phyloP scores from a whole-genome alignment of 1,140 invertebrate genomes.

The Eumeta japonica region DNA sequence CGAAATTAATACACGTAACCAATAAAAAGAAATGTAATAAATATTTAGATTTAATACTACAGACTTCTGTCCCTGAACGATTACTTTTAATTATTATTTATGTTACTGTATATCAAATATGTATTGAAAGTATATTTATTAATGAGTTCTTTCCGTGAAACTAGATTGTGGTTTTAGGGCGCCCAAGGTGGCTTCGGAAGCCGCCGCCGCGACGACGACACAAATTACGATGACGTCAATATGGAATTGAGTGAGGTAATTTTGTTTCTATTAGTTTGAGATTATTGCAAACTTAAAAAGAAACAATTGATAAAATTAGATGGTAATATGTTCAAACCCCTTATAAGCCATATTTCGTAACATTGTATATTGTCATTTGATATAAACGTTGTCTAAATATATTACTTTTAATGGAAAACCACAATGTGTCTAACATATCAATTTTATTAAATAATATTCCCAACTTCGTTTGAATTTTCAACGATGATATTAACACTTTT shows the following conservation, averaged over 20 bases:
- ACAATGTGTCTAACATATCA: too few species aligned
- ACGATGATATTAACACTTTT: constrained; percentile 57
- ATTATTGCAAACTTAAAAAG: background rate
- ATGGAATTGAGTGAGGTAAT: constrained; percentile 57
- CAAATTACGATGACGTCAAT: constrained; percentile 55
- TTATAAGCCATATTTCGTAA: background rate
- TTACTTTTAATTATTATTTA: constrained; percentile 1
- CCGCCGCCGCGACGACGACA: constrained; percentile 46
- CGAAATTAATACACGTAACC: too few species aligned
- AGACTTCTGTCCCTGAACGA: too few species aligned
- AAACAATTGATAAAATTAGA: constrained; percentile 6
- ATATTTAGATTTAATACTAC: too few species aligned
- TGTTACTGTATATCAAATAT: constrained; percentile 8
- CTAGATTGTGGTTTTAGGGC: constrained; percentile 51
- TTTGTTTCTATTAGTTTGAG: constrained; percentile 8
- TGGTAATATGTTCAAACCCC: background rate
- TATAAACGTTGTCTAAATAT: background rate
- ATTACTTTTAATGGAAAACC: background rate
- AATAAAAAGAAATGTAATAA: too few species aligned
- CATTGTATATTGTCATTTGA: background rate
- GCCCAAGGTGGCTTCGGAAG: constrained; percentile 7
- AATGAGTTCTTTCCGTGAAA: constrained; percentile 51
- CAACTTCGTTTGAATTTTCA: too few species aligned
- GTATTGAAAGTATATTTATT: constrained; percentile 37
- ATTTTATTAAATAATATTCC: too few species aligned